These are phyloP conservation scores for Neomicropteryx cornuta DNA, from an alignment of 1,140 invertebrate species.

Conservation along the genomic window DNA sequence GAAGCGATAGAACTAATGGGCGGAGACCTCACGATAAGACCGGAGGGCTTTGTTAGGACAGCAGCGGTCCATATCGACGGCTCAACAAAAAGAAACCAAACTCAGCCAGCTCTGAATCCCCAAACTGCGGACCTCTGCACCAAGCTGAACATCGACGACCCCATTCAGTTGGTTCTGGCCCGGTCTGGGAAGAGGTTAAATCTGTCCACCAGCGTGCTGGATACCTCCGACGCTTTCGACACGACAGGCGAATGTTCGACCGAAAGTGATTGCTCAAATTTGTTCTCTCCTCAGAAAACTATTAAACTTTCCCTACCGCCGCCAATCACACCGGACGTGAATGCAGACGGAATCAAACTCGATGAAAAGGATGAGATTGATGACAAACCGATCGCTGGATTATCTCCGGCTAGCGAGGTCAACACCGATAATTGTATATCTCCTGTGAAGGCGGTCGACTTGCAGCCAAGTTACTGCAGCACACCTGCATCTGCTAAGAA, in stretches of 20 bases:
- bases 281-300: slow-evolving; percentile 24
- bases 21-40: slow-evolving; percentile 50
- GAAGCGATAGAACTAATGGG: slow-evolving; percentile 53
- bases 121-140: slow-evolving; percentile 77
- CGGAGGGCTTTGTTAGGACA: slow-evolving; percentile 67
- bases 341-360: background rate
- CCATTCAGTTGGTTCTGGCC: slow-evolving; percentile 41
- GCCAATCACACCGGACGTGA: slow-evolving; percentile 30
- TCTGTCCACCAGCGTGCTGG: background rate
- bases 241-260: background rate
- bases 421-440: slow-evolving; percentile 20
- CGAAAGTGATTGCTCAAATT: slow-evolving; percentile 5
- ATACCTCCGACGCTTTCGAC: background rate
- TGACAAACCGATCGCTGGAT: slow-evolving; percentile 16
- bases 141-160: slow-evolving; percentile 69
- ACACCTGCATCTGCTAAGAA: slow-evolving; percentile 24
- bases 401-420: slow-evolving; percentile 15
- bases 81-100: slow-evolving; percentile 22
- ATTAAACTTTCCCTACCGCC: slow-evolving; percentile 24
- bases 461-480: background rate
- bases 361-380: slow-evolving; percentile 18
- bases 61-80: slow-evolving; percentile 49
- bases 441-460: slow-evolving; percentile 8
- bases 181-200: slow-evolving; percentile 21
- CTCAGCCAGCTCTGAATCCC: slow-evolving; percentile 53